phyloP scores from a whole-genome alignment of 53 echinoderm and acorn worm genomes.

The Holothuria scabra region DNA sequence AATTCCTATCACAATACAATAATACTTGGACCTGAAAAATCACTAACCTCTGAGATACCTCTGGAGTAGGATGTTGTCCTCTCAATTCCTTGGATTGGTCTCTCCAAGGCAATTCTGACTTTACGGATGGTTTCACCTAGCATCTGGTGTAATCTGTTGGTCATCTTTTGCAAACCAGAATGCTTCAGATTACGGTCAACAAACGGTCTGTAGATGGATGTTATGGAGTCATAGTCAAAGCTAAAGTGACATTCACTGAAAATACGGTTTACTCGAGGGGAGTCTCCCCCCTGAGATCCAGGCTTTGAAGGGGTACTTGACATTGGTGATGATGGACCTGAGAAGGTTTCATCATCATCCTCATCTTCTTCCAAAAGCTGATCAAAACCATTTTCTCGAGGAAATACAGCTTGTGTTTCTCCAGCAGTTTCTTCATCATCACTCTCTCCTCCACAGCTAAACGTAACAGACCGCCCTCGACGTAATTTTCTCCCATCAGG shows the following conservation, averaged over 20 bases:
- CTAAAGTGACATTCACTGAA: conserved; percentile 96
- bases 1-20: too few species aligned
- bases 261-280: conserved; percentile 80
- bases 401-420: not conserved
- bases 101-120: conserved; percentile 57
- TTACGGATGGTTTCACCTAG: conserved; percentile 77
- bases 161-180: conserved; percentile 84
- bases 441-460: conserved; percentile 49
- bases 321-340: not conserved
- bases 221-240: conserved; percentile 86
- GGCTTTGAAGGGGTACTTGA: conserved; percentile 67
- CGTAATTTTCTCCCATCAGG: not conserved
- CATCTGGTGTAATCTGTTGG: conserved; percentile 72
- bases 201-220: conserved; percentile 92
- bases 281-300: conserved; percentile 65
- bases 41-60: conserved; percentile 41
- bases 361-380: conserved; percentile 40
- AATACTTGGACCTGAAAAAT: too few species aligned
- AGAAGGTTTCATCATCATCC: conserved; percentile 7
- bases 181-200: conserved; percentile 96
- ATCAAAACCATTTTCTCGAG: not conserved
- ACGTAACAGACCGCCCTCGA: conserved; percentile 34
- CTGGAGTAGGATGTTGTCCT: not conserved
- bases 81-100: conserved; percentile 30
- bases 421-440: conserved; percentile 43